Evolutionary conservation across 2,797 vertebrate species (phyloP), one percentile per base, ranked within the genome.

Genomic region (Lemur catta): DNA sequence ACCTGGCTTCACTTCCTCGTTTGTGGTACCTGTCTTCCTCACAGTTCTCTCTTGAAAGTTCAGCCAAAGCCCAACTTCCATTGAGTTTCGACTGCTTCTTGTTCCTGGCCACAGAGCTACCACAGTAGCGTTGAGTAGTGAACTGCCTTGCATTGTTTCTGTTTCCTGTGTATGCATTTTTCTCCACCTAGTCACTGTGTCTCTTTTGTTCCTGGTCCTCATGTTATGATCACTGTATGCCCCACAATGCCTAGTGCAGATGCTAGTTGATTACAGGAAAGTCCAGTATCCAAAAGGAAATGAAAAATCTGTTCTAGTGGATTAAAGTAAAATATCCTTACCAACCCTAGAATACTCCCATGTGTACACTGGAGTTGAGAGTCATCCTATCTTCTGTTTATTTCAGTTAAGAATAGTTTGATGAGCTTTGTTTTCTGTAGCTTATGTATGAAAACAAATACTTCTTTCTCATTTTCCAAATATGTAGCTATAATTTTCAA

Each of bases 51-150:
- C 55, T 57, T 28, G 18, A 15, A 57, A 67, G 15, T 46, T 78
- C 24, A 26, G 26, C 84, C 12, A 24, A 35, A 0, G 17, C 67
- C 28, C 92, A 30, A 1, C 65, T 52, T 46, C 14, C 46, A 0
- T 38, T 11, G n/a, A 74, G n/a, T 55, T 61, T 74, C 50, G 17
- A 43, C 69, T 43, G 78, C 33, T 5, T 0, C 11, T 22, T 67
- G 26, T 43, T 46, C n/a, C 28, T 61, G 1, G 1, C 76, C 61
- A 71, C 24, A 0, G 22, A n/a, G 4, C 46, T 46, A 22, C 79
- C 3, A 0, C 9, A 6, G 41, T 9, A 8, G 12, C 5, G 0
- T 7, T 7, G 28, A 18, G 1, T 20, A 15, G 75, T 50, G 6
- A 43, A 14, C 24, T 15, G 4, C 12, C 2, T 38, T 13, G 2